A percentile compares a stretch with the other conserved stretches of the same genome.
Conservation (phyloP, 2,888 invertebrate genomes). For the Rotaria macrura region DNA sequence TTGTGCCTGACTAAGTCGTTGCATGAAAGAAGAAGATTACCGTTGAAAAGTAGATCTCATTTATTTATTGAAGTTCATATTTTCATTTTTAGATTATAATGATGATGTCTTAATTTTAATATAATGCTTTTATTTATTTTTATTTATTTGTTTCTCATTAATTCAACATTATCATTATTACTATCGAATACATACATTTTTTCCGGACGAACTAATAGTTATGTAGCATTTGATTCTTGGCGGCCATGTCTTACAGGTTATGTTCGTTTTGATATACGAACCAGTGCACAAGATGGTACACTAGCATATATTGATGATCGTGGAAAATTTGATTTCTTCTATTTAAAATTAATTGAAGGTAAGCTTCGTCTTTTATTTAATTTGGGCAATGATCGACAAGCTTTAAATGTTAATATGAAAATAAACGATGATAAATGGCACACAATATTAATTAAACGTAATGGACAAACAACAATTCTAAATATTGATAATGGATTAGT, state of each 20-base stretch:
- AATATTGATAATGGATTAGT: neutral
- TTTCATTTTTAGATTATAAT: neutral
- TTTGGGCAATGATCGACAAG: conserved; percentile 9
- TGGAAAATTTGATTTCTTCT: conserved; percentile 10
- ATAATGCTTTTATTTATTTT: neutral
- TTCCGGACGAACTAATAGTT: neutral
- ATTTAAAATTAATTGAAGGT: conserved; percentile 17
- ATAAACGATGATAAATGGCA: conserved; percentile 7
- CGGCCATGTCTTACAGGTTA: neutral
- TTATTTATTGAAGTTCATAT: no score
- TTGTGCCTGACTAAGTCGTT: neutral
- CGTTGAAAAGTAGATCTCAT: no score
- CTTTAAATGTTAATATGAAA: neutral
- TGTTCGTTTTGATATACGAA: conserved; percentile 15
- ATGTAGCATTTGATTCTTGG: neutral
- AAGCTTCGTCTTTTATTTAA: conserved; percentile 6
- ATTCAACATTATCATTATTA: neutral
- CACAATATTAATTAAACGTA: neutral
- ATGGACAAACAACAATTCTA: neutral
- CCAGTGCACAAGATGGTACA: neutral
- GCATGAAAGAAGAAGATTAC: no score
- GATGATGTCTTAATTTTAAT: neutral
- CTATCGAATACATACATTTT: neutral
- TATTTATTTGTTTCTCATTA: neutral
- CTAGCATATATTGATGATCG: neutral